Percentiles rank a stretch among this genome's conserved stretches.
Conservation (phyloP, 2,113 vertebrate species). For the Carassius carassius region DNA sequence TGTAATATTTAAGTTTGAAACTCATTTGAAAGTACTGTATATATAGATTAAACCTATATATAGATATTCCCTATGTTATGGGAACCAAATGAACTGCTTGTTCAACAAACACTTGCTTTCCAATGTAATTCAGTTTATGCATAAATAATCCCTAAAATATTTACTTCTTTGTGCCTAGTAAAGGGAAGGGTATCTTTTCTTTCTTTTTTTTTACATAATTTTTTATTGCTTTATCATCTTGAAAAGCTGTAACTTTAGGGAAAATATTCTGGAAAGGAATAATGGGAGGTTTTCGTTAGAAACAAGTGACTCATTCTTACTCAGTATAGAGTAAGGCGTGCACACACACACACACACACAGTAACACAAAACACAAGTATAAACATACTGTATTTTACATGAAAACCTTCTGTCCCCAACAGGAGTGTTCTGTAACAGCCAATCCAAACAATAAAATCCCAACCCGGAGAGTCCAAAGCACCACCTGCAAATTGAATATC, state of each 20-base stretch:
- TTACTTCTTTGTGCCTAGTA: not conserved
- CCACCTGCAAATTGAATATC: fast-evolving
- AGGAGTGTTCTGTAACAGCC: constrained; percentile 10
- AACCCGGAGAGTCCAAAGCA: not conserved
- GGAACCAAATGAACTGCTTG: not conserved
- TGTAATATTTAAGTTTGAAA: not conserved
- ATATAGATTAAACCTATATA: not conserved
- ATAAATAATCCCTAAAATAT: not conserved
- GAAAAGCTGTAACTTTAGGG: not conserved
- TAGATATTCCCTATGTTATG: too few species aligned
- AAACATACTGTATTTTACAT: not conserved
- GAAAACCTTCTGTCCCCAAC: not conserved
- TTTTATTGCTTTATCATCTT: not conserved
- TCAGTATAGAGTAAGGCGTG: not conserved
- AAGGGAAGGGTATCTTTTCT: not conserved
- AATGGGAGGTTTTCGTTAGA: not conserved
- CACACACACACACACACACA: not conserved
- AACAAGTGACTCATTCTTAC: not conserved
- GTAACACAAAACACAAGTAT: not conserved
- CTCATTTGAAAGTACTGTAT: not conserved
- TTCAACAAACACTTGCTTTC: not conserved
- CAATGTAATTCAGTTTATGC: not conserved
- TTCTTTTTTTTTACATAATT: not conserved
- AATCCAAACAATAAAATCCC: too few species aligned
- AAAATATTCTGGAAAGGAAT: not conserved